Evolutionary conservation across 2,888 invertebrate genomes (phyloP).

Genomic region (Scaptomyza reducta): DNA sequence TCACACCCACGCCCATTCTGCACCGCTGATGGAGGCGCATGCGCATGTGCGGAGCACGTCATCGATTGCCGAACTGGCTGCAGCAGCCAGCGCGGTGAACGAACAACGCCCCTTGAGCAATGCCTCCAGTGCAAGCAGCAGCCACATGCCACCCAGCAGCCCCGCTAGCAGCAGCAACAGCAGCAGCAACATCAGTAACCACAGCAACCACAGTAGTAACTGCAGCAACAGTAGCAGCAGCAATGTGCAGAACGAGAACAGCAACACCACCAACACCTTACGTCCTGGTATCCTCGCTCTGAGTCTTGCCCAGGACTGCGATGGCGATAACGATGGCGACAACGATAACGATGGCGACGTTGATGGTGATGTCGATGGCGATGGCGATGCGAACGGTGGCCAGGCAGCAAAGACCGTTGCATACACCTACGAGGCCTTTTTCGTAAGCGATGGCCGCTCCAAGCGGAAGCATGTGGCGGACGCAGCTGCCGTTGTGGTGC

Average conservation of each 20-base stretch:
- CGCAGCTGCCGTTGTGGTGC: constrained; percentile 82
- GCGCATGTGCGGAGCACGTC: constrained; percentile 70
- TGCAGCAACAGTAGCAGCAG: constrained; percentile 79
- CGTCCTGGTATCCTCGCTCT: constrained; percentile 30
- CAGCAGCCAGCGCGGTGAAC: constrained; percentile 78
- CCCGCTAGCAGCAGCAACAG: constrained; percentile 82
- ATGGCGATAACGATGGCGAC: constrained; percentile 18
- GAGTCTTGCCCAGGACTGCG: constrained; percentile 41
- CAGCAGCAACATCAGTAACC: constrained; percentile 76
- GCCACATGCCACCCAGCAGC: constrained; percentile 76
- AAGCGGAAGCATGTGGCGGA: constrained; percentile 87
- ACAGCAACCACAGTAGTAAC: constrained; percentile 70
- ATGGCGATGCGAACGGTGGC: constrained; percentile 51
- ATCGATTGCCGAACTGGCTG: constrained; percentile 79
- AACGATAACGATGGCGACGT: constrained; percentile 5
- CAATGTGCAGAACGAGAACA: constrained; percentile 83
- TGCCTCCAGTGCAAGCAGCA: constrained; percentile 78
- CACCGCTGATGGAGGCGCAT: constrained; percentile 65
- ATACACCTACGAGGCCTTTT: constrained; percentile 96
- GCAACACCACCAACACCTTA: constrained; percentile 83
- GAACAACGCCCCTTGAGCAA: constrained; percentile 82
- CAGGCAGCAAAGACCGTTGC: constrained; percentile 89
- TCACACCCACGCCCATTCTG: constrained; percentile 53
- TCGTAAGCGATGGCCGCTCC: constrained; percentile 94
- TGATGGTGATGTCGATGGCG: constrained; percentile 22